Base-by-base conservation (phyloP, 2,888 invertebrate species). In the Eupithecia vulgata region DNA sequence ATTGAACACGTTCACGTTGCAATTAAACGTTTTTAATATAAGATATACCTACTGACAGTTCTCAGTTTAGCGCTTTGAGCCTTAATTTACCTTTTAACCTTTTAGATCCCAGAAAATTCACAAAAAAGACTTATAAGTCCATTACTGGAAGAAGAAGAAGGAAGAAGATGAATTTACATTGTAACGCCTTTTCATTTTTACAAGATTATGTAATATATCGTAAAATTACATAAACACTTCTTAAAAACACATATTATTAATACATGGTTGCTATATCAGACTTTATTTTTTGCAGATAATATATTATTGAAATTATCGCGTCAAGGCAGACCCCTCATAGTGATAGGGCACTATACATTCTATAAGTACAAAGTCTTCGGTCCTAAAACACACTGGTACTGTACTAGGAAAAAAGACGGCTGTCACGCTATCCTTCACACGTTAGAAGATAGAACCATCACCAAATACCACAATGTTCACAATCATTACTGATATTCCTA, bases 331-430 rank as follows among this genome's bases (percentile, higher is more conserved):
- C 68, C 68, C 15, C 35, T 13, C 5, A 25, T 68, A 8, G 25
- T 68, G 3, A 37, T 68, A 15, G n/a, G 37, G 12, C 37, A 34
- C 4, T 40, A 59, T 37, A 68, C 13, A 37, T 68, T 68, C 25
- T 57, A 57, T 34, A 68, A 57, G 37, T 25, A 57, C 37, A 37
- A 40, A 25, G 57, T 21, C 1, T 37, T 37, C n/a, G 68, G 68
- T 21, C 37, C 37, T 2, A 68, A 68, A 21, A 68, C 17, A 15
- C 68, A 68, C 40, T 68, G 68, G 68, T 40, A 25, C 17, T 68
- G 68, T 30, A 64, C 0, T 12, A 4, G 12, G 4, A 64, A 64
- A 13, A n/a, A 15, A 13, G 6, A 13, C 1, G 68, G 68, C 25
- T 68, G 68, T 37, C 59, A 15, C 25, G 59, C 68, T 57, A 40